Evolutionary conservation across 2,888 invertebrate species (phyloP), one percentile per base, ranked within the genome.

Genomic region (Fabriciana adippe): DNA sequence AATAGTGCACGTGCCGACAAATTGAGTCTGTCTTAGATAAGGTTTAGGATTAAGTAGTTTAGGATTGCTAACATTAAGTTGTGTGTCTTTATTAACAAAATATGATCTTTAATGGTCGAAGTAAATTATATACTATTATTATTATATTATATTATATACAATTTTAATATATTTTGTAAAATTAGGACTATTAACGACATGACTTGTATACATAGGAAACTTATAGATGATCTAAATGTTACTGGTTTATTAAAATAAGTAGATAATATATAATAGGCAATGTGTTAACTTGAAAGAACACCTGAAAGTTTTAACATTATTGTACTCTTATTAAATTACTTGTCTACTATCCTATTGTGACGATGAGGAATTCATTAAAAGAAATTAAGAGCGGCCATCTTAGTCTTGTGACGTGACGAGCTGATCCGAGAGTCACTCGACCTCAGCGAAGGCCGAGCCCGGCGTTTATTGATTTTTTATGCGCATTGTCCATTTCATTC

Each of bases 381-480:
- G 48, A 66, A 66, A 66, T 66, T 60, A 66, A 60, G 18, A 56
- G 67, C 67, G 66, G 72, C 70, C 72, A 70, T 70, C 72, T 72
- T 66, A 66, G 64, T 71, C 61, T 67, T 47, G 68, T 64, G 64
- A 68, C 60, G 68, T 66, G 67, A 65, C 64, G 65, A 55, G 68
- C 57, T 62, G 64, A 65, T 62, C 68, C 64, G 66, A 66, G 72
- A 81, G 84, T 81, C 87, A 81, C 73, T 78, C 87, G 90, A 90
- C 90, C 90, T 89, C 89, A 77, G 75, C 85, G 87, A 89, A 91
- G 90, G 90, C 90, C 89, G 86, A 78, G 81, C 87, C 87, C 89
- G 86, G 87, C 85, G 82, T 85, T 88, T 90, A 90, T 92, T 90
- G 90, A 91, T 91, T 91, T 91, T 91, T 91, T 91, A 91, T 89